Evolutionary conservation across 2,113 vertebrate species (phyloP).

Genomic region (Cichladusa arquata): DNA sequence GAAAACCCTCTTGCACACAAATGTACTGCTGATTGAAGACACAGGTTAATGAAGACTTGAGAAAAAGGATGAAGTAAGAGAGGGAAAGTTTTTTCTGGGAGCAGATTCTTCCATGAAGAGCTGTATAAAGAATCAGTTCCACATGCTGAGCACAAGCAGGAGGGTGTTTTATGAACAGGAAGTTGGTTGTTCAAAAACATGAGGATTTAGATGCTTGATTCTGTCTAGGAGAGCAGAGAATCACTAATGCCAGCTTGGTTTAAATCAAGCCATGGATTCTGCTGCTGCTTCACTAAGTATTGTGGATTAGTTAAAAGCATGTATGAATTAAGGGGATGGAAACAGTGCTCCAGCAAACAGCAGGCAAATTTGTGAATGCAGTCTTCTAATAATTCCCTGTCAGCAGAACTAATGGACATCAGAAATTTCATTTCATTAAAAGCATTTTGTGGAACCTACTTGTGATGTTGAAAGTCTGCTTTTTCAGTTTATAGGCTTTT

Average conservation of each 20-base stretch:
- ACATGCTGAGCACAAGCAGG: not conserved
- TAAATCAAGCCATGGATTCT: not conserved
- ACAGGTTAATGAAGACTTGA: not conserved
- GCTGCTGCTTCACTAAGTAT: not conserved
- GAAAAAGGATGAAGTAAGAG: not conserved
- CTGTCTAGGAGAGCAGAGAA: not conserved
- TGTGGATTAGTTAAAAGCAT: conserved; percentile 16
- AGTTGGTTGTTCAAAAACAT: not conserved
- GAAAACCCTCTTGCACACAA: not conserved
- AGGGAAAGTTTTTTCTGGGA: not conserved
- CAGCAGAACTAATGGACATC: not conserved
- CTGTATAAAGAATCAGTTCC: not conserved
- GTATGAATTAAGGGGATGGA: conserved; percentile 25
- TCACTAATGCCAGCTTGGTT: not conserved
- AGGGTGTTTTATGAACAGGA: not conserved
- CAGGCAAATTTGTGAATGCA: not conserved
- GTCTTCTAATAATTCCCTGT: not conserved
- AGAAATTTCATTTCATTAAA: conserved; percentile 29
- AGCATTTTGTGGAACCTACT: not conserved
- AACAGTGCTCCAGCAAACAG: not conserved
- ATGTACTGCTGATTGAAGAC: not conserved
- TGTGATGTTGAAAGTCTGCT: not conserved
- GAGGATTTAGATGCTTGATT: not conserved
- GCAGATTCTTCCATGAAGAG: not conserved
- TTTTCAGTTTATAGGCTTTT: conserved; percentile 1